A percentile compares a stretch with the other conserved stretches of the same genome.
Evolutionary conservation across 2,888 invertebrate species (phyloP).

Genomic region (Leucozona laternaria): DNA sequence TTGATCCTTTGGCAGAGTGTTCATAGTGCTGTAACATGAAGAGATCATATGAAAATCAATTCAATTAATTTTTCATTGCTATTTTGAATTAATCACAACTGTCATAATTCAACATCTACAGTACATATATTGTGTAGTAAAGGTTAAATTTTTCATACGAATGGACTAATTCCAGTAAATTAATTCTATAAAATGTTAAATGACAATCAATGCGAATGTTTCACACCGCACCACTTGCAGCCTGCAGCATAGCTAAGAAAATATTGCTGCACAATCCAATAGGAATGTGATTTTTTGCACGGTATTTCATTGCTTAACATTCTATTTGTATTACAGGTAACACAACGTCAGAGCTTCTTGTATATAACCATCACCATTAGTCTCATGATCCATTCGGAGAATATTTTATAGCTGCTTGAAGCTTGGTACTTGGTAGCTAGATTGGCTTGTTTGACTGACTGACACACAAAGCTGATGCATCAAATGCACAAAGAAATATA

Average conservation of each 20-base stretch:
- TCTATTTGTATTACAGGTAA: background rate
- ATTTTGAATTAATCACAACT: no score
- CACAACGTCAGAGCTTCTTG: constrained; percentile 2
- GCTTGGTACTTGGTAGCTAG: background rate
- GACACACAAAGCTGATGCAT: constrained; percentile 31
- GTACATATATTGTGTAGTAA: no score
- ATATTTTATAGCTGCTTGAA: background rate
- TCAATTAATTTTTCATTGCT: no score
- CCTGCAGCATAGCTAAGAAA: background rate
- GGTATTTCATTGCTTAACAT: constrained; percentile 7
- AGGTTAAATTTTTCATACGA: background rate
- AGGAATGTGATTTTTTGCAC: constrained; percentile 9
- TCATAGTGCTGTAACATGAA: background rate
- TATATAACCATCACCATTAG: background rate
- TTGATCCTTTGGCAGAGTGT: no score
- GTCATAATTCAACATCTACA: no score
- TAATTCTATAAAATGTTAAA: background rate
- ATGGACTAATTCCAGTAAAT: no score
- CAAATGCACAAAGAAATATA: constrained; percentile 10
- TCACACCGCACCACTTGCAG: background rate
- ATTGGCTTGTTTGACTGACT: constrained; percentile 10
- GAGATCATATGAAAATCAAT: background rate
- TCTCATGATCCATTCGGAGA: background rate
- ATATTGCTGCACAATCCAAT: background rate
- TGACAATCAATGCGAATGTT: background rate